Conservation (phyloP, 2,888 invertebrate genomes). For the Sminthurides aquaticus region DNA sequence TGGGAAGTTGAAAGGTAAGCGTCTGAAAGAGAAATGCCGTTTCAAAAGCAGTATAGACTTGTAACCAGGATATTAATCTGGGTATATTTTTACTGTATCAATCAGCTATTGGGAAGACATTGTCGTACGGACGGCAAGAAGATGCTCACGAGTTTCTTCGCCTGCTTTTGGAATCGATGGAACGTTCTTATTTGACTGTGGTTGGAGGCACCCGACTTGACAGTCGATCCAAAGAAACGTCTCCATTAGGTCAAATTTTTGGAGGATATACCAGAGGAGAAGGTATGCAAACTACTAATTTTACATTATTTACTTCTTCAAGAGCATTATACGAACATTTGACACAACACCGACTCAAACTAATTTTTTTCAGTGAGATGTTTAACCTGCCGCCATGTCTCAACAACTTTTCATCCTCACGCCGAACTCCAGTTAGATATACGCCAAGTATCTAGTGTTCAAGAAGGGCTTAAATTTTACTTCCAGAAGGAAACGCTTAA, state of each 20-base stretch:
- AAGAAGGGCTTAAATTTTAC: conserved; percentile 81
- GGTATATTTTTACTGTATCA: neutral
- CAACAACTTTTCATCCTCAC: conserved; percentile 94
- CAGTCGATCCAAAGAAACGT: conserved; percentile 86
- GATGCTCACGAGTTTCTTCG: conserved; percentile 96
- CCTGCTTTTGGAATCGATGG: conserved; percentile 90
- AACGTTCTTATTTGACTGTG: conserved; percentile 72
- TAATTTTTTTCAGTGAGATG: conserved; percentile 62
- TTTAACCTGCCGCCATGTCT: conserved; percentile 77
- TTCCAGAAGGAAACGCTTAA: conserved; percentile 78
- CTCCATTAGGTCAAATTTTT: conserved; percentile 88
- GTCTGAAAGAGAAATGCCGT: neutral
- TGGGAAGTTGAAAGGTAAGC: conserved; percentile 62
- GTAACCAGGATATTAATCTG: too few relatives aligned
- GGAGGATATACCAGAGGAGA: conserved; percentile 87
- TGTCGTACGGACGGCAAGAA: conserved; percentile 86
- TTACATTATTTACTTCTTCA: too few relatives aligned
- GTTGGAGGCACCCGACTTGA: conserved; percentile 64
- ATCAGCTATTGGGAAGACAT: conserved; percentile 65
- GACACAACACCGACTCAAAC: neutral
- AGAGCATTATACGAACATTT: neutral
- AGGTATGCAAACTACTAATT: conserved; percentile 46
- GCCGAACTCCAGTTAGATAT: conserved; percentile 89
- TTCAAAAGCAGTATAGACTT: too few relatives aligned
- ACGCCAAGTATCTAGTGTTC: conserved; percentile 72